These are phyloP conservation scores for Eilema caniola DNA, from an alignment of 2,888 invertebrate species.

Conservation along the genomic window DNA sequence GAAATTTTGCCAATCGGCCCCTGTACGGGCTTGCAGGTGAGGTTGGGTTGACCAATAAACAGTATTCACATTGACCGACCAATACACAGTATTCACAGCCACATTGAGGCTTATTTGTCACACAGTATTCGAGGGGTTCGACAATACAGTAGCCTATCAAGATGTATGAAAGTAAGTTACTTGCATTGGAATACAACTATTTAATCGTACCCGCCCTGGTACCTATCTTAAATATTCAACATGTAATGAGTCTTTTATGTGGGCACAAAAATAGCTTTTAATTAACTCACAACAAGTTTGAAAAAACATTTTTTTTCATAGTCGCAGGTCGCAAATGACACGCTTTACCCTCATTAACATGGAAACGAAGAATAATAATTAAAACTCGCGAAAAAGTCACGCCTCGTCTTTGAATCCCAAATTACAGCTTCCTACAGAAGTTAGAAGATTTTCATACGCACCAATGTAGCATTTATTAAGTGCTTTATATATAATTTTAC, in stretches of 20 bases:
- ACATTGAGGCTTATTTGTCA: no score
- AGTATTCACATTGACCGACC: no score
- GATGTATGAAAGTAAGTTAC: no score
- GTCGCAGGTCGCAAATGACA: constrained; percentile 37
- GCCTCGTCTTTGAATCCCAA: constrained; percentile 46
- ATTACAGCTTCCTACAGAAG: constrained; percentile 41
- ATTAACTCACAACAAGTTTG: constrained; percentile 22
- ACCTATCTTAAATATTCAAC: not conserved
- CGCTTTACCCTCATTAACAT: constrained; percentile 47
- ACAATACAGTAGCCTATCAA: no score
- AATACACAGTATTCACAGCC: no score
- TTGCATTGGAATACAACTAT: no score
- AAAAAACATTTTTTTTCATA: constrained; percentile 38
- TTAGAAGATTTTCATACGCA: constrained; percentile 50
- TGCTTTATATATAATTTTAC: not conserved
- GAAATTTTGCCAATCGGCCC: no score
- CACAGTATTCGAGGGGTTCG: no score
- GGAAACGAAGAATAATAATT: constrained; percentile 45
- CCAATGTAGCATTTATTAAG: constrained; percentile 33
- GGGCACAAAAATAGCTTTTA: not conserved
- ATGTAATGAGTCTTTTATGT: constrained; percentile 2
- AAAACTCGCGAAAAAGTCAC: constrained; percentile 47
- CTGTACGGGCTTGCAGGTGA: no score
- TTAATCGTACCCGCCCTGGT: no score
- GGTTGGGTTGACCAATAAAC: no score